Evolutionary conservation across 1,140 invertebrate genomes (phyloP), one percentile per base, ranked within the genome.

Genomic region (Battus philenor): DNA sequence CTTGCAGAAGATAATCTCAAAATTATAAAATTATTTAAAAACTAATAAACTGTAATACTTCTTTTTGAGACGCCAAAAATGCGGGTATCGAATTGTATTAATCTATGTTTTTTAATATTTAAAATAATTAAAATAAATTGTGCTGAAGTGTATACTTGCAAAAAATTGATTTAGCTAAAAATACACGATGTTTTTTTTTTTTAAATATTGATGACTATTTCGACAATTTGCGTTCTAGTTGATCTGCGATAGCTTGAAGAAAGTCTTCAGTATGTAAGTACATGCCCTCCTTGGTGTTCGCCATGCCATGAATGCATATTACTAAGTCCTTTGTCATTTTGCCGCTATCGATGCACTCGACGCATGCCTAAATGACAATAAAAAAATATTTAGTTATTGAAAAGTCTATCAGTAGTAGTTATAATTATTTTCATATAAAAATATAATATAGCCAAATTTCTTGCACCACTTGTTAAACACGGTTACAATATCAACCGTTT

Each of bases 291-390:
- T 91, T 91, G 0, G 95, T 91, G 62, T 93, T 93, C 8, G 86
- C 76, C 45, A 92, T 48, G 1, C 95, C 95, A 74, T 97, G 93
- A 60, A 97, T 95, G 68, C 94, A 97, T 54, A 91, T 92, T 12
- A 94, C 95, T 50, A 97, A 86, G 87, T 97, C 95, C 83, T 97
- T 97, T 1, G 95, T 97, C 93, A 97, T 95, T 64, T 92, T 90
- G n/a, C 95, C 95, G 29, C 89, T 88, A 70, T 97, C 94, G 12
- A 97, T 94, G 12, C 92, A 94, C 55, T 96, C 94, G 0, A 97
- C 88, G 76, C 95, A 97, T 1, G 94, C 93, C 67, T 87, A 68
- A 49, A 67, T 62, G 38, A 10, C 48, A 41, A 27, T 30, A 9
- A 13, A 27, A 13, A 9, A 27, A 9, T 27, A 27, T 27, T 27